These are phyloP conservation scores for Coryphaenoides rupestris DNA, from an alignment of 2,113 vertebrate genomes.

Conservation along the genomic window DNA sequence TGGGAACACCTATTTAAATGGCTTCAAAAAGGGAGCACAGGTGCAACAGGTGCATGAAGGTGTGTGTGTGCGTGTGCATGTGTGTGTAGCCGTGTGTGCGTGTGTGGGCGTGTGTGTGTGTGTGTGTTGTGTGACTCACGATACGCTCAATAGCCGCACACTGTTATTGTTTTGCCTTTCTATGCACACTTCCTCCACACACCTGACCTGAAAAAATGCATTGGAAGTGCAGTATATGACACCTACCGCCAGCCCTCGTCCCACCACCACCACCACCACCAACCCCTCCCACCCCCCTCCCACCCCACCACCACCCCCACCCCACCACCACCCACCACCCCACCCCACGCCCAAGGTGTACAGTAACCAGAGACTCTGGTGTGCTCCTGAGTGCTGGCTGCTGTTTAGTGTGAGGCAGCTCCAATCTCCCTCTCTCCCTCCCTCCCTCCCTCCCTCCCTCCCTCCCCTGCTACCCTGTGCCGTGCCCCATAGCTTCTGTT, in stretches of 20 bases:
- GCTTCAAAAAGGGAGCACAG: slow-evolving; percentile 45
- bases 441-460: slow-evolving; percentile 15
- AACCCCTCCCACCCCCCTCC: slow-evolving; percentile 26
- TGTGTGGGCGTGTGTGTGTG: slow-evolving; percentile 17
- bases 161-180: slow-evolving; percentile 57
- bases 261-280: too few species aligned
- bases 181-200: slow-evolving; percentile 43
- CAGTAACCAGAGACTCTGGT: slow-evolving; percentile 60
- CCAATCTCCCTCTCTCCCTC: neutral
- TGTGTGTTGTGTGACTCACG: slow-evolving; percentile 29
- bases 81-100: slow-evolving; percentile 16
- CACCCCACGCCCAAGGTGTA: slow-evolving; percentile 34
- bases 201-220: slow-evolving; percentile 50
- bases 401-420: slow-evolving; percentile 18
- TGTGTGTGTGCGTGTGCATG: neutral
- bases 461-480: neutral
- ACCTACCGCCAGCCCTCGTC: too few species aligned
- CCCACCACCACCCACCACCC: neutral
- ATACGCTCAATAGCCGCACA: slow-evolving; percentile 30
- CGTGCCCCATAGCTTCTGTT: neutral
- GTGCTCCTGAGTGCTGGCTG: slow-evolving; percentile 25
- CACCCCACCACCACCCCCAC: slow-evolving; percentile 27
- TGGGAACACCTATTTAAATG: slow-evolving; percentile 47
- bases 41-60: slow-evolving; percentile 65
- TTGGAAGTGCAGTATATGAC: slow-evolving; percentile 22